phyloP scores from a whole-genome alignment of 92 coral and sea anemone species.

The Epizoanthus illoricatus region DNA sequence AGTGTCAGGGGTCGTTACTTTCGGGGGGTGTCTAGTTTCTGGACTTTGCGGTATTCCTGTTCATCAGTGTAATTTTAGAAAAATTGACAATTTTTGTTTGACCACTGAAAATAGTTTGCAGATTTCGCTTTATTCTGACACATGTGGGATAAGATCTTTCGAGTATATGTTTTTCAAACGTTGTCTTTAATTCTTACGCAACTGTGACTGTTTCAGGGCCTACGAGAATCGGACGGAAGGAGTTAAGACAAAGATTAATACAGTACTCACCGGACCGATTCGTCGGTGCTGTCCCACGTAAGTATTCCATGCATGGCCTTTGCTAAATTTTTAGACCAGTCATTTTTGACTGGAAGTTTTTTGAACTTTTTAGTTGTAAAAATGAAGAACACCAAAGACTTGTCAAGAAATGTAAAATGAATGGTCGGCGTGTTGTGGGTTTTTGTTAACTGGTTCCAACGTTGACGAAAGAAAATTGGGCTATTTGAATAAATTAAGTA shows the following conservation, averaged over 20 bases:
- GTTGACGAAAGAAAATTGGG: not conserved
- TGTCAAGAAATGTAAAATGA: too few species aligned
- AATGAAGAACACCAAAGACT: not conserved
- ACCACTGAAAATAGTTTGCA: too few species aligned
- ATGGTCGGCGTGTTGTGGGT: not conserved
- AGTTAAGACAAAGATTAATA: conserved; percentile 81
- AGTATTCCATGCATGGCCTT: conserved; percentile 32
- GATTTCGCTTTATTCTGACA: too few species aligned
- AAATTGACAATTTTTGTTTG: too few species aligned
- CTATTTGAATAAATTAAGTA: too few species aligned
- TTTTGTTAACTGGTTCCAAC: not conserved
- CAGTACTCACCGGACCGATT: conserved; percentile 86
- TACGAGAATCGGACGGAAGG: conserved; percentile 86
- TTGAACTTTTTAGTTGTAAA: not conserved
- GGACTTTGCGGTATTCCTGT: too few species aligned
- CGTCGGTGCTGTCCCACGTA: conserved; percentile 94
- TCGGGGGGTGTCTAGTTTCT: too few species aligned
- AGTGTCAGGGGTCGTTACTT: too few species aligned
- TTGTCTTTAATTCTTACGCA: not conserved
- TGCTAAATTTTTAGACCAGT: not conserved
- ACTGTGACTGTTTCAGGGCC: conserved; percentile 70
- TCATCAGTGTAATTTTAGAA: too few species aligned
- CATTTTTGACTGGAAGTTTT: not conserved
- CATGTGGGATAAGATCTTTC: too few species aligned
- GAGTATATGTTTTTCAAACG: too few species aligned